Evolutionary conservation across 92 coral and sea anemone genomes (phyloP).

Genomic region (Nematostella vectensis): DNA sequence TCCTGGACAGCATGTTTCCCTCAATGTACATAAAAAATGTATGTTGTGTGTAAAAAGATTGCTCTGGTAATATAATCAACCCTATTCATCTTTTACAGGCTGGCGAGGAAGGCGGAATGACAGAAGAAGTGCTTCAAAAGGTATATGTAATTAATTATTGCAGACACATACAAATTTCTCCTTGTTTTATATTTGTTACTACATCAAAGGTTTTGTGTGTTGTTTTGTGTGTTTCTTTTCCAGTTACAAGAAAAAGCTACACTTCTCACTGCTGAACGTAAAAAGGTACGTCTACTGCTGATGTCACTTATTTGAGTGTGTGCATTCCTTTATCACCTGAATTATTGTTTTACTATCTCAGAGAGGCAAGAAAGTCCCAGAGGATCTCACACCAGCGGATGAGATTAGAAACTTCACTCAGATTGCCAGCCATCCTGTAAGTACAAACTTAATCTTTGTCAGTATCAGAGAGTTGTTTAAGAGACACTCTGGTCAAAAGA

Average conservation of each 20-base stretch:
- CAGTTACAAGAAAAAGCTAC: slow-evolving; percentile 99
- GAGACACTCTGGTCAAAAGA: too few species aligned
- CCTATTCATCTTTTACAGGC: slow-evolving; percentile 33
- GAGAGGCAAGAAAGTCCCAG: slow-evolving; percentile 99
- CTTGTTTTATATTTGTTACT: too few species aligned
- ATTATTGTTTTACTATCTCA: too few species aligned
- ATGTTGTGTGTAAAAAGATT: too few species aligned
- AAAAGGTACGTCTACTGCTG: slow-evolving; percentile 52
- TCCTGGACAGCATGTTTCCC: too few species aligned
- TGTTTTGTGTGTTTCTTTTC: slow-evolving; percentile 11
- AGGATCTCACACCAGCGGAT: slow-evolving; percentile 78
- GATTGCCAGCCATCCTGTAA: slow-evolving; percentile 84
- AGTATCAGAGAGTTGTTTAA: neutral
- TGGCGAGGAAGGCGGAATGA: slow-evolving; percentile 95
- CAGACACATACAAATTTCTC: too few species aligned
- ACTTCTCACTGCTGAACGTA: slow-evolving; percentile 96
- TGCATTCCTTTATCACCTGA: too few species aligned
- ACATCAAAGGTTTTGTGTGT: neutral
- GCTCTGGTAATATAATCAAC: too few species aligned
- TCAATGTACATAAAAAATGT: too few species aligned
- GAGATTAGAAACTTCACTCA: slow-evolving; percentile 81
- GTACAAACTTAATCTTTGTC: slow-evolving; percentile 7
- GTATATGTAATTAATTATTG: too few species aligned
- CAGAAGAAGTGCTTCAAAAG: slow-evolving; percentile 92
- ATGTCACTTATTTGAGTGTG: neutral